Conservation (phyloP, 2,797 vertebrate species). For the Peromyscus melanophrys region DNA sequence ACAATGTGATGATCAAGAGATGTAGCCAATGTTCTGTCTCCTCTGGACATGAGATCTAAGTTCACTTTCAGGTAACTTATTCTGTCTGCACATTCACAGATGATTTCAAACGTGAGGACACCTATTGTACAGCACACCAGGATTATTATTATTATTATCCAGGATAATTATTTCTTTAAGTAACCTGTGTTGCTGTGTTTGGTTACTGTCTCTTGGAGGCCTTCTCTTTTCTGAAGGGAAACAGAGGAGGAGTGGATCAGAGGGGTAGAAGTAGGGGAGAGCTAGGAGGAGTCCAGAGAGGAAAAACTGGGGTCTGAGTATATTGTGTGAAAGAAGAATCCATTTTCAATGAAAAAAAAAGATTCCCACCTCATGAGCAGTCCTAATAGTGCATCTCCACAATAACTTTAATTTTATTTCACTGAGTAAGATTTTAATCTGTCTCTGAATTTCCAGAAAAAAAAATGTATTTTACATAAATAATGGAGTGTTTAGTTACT, state of each 20-base stretch:
- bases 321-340: background rate
- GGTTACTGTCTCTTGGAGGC: background rate
- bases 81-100: background rate
- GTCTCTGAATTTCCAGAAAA: background rate
- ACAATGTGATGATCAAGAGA: background rate
- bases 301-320: background rate
- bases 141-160: too few relatives aligned
- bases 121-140: background rate
- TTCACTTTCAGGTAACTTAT: background rate
- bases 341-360: background rate
- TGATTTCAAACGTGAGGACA: background rate
- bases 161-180: background rate
- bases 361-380: background rate
- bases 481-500: background rate
- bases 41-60: background rate
- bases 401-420: background rate
- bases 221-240: background rate
- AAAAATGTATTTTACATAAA: slow-evolving; percentile 7
- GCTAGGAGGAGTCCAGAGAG: background rate
- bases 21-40: background rate
- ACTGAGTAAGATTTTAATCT: slow-evolving; percentile 25
- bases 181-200: background rate
- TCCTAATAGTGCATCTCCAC: background rate
- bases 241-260: background rate
- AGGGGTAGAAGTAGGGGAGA: too few relatives aligned